A percentile compares a stretch with the other conserved stretches of the same genome.
Conservation (phyloP, 2,888 invertebrate species). For the Trypoxylon attenuatum region DNA sequence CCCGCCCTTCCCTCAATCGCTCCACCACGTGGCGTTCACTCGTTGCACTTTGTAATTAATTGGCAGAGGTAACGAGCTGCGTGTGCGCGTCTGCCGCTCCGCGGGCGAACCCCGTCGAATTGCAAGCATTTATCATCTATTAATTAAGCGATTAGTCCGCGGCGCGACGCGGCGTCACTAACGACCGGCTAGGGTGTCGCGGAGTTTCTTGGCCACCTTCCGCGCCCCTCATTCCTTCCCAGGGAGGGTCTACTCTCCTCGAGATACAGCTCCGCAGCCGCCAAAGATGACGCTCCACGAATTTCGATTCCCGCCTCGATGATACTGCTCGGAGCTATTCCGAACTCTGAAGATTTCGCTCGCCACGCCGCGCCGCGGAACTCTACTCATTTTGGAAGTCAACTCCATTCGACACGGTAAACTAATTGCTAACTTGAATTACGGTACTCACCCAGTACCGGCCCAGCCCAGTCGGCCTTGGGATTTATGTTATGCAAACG, state of each 20-base stretch:
- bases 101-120: constrained; percentile 36
- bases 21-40: not conserved
- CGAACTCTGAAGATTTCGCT: no score
- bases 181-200: constrained; percentile 44
- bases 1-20: constrained; percentile 35
- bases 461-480: constrained; percentile 2
- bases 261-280: no score
- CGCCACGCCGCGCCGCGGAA: no score
- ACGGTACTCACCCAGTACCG: not conserved
- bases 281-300: no score
- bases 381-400: no score
- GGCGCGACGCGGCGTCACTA: constrained; percentile 47
- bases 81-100: constrained; percentile 20
- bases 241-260: no score
- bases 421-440: no score
- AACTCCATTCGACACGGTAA: no score
- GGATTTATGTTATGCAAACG: no score
- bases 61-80: constrained; percentile 48
- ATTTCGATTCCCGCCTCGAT: no score
- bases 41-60: constrained; percentile 46
- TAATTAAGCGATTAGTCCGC: constrained; percentile 64
- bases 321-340: no score
- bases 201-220: constrained; percentile 35
- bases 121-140: constrained; percentile 59
- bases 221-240: not conserved